These are phyloP conservation scores for Apeira syringaria DNA, from an alignment of 2,888 invertebrate species.

Conservation along the genomic window DNA sequence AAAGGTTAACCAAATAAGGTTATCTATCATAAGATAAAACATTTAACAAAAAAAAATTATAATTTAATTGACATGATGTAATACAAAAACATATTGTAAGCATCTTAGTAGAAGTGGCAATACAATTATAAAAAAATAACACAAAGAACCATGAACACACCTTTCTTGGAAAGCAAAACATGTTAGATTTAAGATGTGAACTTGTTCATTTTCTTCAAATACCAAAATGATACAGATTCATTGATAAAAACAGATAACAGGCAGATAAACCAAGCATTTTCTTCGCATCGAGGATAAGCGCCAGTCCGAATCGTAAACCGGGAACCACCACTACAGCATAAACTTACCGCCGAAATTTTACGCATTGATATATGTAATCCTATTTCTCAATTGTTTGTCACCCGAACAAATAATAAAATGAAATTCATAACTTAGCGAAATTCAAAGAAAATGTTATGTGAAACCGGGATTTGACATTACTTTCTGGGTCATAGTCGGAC, in stretches of 20 bases:
- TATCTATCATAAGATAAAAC: constrained; percentile 41
- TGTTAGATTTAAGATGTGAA: constrained; percentile 39
- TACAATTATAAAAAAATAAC: constrained; percentile 1
- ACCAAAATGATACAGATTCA: constrained; percentile 60
- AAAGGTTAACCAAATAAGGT: constrained; percentile 52
- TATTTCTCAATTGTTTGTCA: constrained; percentile 19
- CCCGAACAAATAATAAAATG: constrained; percentile 28
- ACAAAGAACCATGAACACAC: constrained; percentile 41
- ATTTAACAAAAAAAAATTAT: constrained; percentile 11
- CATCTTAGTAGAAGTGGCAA: neutral
- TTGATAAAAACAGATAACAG: constrained; percentile 71
- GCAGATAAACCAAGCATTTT: constrained; percentile 60
- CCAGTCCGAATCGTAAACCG: constrained; percentile 28
- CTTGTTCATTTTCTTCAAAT: constrained; percentile 43
- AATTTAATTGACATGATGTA: constrained; percentile 35
- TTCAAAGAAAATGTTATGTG: constrained; percentile 56
- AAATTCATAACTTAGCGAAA: constrained; percentile 47
- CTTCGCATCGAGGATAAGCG: constrained; percentile 35
- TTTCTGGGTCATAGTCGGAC: constrained; percentile 74
- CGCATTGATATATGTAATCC: constrained; percentile 8
- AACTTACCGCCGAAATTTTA: constrained; percentile 33
- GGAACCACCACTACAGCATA: constrained; percentile 20
- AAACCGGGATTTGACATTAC: constrained; percentile 79
- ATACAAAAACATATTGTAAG: constrained; percentile 16
- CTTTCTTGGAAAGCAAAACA: constrained; percentile 74